Conservation (phyloP, 2,888 invertebrate genomes). For the Belgica antarctica region DNA sequence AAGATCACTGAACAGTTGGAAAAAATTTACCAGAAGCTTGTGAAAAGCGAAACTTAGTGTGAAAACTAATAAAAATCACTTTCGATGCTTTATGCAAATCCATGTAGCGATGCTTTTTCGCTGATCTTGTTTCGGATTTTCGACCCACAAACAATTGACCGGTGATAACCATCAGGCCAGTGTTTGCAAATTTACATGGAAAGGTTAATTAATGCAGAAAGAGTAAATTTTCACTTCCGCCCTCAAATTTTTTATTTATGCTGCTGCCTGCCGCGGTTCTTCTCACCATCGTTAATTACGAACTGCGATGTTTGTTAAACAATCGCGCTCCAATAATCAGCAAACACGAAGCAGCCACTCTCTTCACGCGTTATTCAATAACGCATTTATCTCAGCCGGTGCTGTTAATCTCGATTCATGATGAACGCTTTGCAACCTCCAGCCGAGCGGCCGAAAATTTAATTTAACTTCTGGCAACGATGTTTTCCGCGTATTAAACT, state of each 20-base stretch:
- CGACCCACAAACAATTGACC: not conserved
- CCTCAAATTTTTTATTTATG: conserved; percentile 5
- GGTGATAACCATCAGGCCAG: not conserved
- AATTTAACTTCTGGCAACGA: not conserved
- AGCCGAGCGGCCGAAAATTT: not conserved
- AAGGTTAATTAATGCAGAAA: conserved; percentile 24
- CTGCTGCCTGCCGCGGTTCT: not conserved
- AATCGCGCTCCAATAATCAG: conserved; percentile 6
- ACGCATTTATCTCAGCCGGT: conserved; percentile 1
- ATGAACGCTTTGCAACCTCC: not conserved
- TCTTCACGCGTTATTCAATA: not conserved
- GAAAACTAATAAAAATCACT: not conserved
- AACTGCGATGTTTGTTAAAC: not conserved
- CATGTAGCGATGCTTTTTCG: no score
- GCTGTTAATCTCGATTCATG: not conserved
- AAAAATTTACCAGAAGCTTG: no score
- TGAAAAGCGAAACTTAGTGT: no score
- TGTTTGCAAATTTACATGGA: not conserved
- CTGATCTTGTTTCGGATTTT: no score
- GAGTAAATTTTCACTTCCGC: conserved; percentile 16
- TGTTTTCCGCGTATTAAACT: not conserved
- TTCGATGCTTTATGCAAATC: no score
- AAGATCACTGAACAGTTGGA: no score
- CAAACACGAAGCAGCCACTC: not conserved
- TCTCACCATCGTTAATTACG: conserved; percentile 7